Evolutionary conservation across 2,113 vertebrate genomes (phyloP), one percentile per base, ranked within the genome.

Genomic region (Peucedramus taeniatus): DNA sequence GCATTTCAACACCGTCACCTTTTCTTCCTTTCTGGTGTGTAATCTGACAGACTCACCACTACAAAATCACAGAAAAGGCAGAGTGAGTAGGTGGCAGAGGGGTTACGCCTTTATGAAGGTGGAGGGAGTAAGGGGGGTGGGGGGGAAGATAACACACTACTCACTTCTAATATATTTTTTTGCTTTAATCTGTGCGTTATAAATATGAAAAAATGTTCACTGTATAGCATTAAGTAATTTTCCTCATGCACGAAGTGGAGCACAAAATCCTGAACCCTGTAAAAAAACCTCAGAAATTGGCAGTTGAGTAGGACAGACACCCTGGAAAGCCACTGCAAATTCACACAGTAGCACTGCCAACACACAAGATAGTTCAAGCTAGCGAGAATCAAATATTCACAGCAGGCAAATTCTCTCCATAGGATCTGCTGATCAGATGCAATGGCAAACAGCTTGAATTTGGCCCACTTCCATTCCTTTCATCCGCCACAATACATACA

Each of bases 391-490:
- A 77, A 96, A 97, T 92, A 93, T 89, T 94, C 96, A 96, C 89
- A 97, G 94, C 96, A 97, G 96, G 94, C 96, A 95, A 95, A 96
- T 94, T 96, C 96, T 71, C 92, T 94, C 92, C 93, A 94, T 96
- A 96, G 93, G 95, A 97, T 96, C 92, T 96, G 93, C 94, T 97
- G 96, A 97, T 96, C 85, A 92, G 86, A 96, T 93, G 90, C 90
- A 96, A 96, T 30, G 83, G 93, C 93, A 84, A 93, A 81, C 79
- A 92, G 90, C 85, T 54, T 95, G 94, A 94, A 59, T 66, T 94
- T 92, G 80, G 83, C 93, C 90, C 70, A 40, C 68, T 80, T 95
- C 90, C 91, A 94, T 40, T 39, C 23, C 91, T 91, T 93, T 94
- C 69, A 89, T 94, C 79, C 15, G 13, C 80, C 93, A 87, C 68